A percentile compares a stretch with the other conserved stretches of the same genome.
Evolutionary conservation across 2,113 vertebrate genomes (phyloP).

Genomic region (Salvelinus fontinalis): DNA sequence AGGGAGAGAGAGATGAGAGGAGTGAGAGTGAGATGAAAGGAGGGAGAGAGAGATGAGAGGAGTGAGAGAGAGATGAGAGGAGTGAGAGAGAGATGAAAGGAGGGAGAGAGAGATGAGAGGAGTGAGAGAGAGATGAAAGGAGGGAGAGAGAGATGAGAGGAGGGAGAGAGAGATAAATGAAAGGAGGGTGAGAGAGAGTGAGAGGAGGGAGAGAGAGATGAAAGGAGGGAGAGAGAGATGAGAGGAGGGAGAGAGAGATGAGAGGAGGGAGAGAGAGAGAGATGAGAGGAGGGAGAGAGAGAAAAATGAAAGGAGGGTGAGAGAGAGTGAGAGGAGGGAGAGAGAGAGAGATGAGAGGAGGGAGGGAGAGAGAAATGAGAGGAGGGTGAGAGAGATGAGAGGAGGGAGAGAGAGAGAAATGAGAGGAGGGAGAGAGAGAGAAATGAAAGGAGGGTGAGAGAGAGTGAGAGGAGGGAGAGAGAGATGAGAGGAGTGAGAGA

Average conservation of each 20-base stretch:
- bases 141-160: too few relatives aligned
- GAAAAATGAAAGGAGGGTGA: too few relatives aligned
- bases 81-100: background rate
- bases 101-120: background rate
- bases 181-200: background rate
- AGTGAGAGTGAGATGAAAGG: too few relatives aligned
- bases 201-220: background rate
- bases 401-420: slow-evolving; percentile 3
- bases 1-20: background rate
- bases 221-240: too few relatives aligned
- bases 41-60: too few relatives aligned
- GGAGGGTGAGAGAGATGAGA: too few relatives aligned
- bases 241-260: background rate
- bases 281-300: background rate
- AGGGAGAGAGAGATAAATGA: background rate
- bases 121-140: background rate
- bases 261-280: background rate
- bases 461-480: too few relatives aligned
- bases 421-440: background rate
- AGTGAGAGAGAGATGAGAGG: background rate
- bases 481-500: too few relatives aligned
- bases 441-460: too few relatives aligned
- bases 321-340: background rate
- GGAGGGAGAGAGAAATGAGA: too few relatives aligned
- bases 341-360: too few relatives aligned